A percentile compares a stretch with the other conserved stretches of the same genome.
Conservation (phyloP, 1,140 invertebrate species). For the Scylla paramamosain region DNA sequence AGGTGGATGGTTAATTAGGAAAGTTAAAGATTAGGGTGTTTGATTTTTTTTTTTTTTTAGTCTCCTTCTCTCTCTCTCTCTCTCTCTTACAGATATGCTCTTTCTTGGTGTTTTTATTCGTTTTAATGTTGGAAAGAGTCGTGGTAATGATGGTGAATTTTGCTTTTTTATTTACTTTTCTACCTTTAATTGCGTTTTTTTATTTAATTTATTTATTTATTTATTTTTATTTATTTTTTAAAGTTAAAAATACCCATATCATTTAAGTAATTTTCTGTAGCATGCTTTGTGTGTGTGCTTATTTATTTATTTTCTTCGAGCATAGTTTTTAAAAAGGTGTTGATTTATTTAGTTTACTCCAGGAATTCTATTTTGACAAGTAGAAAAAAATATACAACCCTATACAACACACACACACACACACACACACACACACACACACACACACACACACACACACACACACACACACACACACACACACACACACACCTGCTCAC, state of each 20-base stretch:
- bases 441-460: conserved; percentile 3
- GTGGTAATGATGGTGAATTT: neutral
- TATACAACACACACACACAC: conserved; percentile 33
- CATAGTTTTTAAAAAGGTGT: too few relatives aligned
- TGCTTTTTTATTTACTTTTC: neutral
- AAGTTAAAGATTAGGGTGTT: neutral
- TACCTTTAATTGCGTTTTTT: neutral
- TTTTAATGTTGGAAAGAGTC: neutral
- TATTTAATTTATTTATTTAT: too few relatives aligned
- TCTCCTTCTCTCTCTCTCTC: conserved; percentile 2
- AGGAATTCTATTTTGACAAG: too few relatives aligned
- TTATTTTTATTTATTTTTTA: too few relatives aligned
- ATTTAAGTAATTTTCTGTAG: too few relatives aligned
- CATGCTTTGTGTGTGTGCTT: too few relatives aligned
- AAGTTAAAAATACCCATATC: too few relatives aligned
- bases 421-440: conserved; percentile 9
- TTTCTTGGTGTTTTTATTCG: neutral
- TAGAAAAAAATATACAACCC: too few relatives aligned
- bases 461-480: conserved; percentile 28
- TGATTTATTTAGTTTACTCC: too few relatives aligned
- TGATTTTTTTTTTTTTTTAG: neutral
- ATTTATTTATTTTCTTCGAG: too few relatives aligned
- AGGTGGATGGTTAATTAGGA: too few relatives aligned
- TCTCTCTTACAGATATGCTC: neutral
- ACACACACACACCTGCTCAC: neutral